Evolutionary conservation across 2,113 vertebrate genomes (phyloP).

Genomic region (Nerophis lumbriciformis): DNA sequence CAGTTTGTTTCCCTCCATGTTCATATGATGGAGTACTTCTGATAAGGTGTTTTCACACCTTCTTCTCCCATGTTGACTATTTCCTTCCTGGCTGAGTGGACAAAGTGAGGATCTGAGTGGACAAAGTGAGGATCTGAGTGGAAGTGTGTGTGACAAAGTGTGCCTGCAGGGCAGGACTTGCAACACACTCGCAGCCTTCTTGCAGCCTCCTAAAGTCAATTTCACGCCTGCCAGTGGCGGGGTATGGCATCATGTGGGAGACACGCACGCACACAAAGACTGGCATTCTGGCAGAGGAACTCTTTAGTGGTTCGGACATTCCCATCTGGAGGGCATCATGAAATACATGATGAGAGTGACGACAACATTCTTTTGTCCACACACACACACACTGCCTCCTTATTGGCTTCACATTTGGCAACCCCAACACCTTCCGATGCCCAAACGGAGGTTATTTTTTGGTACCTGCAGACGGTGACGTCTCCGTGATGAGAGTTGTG

Average conservation of each 20-base stretch:
- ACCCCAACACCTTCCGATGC: too few relatives aligned
- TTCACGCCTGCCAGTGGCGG: neutral
- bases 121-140: conserved; percentile 12
- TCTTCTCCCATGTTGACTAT: neutral
- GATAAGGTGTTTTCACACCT: neutral
- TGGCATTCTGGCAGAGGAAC: conserved; percentile 41
- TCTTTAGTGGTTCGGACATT: conserved; percentile 42
- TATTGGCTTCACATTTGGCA: neutral
- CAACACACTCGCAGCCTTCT: conserved; percentile 19
- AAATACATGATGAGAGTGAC: conserved; percentile 40
- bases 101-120: conserved; percentile 19
- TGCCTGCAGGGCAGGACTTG: neutral
- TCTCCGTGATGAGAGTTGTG: conserved; percentile 68
- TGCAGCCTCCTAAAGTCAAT: neutral
- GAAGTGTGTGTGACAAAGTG: neutral
- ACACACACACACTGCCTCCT: neutral
- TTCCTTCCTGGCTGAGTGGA: conserved; percentile 13
- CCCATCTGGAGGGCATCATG: conserved; percentile 28
- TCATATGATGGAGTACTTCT: too few relatives aligned
- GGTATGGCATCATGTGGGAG: neutral
- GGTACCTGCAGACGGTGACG: conserved; percentile 87
- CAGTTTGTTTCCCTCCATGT: too few relatives aligned
- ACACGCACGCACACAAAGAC: conserved; percentile 48
- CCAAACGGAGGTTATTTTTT: neutral
- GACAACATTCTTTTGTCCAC: neutral